These are phyloP conservation scores for Todiramphus saurophagus DNA, from an alignment of 2,113 vertebrate genomes.

Conservation along the genomic window DNA sequence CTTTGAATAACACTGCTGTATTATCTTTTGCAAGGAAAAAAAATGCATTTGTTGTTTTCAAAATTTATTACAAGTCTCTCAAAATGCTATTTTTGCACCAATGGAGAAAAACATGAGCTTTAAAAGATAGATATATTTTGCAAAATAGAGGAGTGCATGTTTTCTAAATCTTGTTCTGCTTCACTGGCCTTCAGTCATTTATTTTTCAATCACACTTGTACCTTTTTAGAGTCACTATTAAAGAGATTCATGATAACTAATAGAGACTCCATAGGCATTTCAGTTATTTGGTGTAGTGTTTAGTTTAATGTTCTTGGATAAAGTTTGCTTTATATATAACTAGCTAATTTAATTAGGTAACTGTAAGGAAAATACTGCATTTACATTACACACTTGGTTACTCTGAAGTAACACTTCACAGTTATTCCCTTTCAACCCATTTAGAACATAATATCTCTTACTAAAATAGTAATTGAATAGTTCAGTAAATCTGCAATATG, in stretches of 20 bases:
- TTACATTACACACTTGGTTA: not conserved
- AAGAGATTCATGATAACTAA: not conserved
- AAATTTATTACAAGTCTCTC: not conserved
- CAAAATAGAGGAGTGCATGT: not conserved
- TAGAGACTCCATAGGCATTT: accelerated
- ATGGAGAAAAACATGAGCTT: not conserved
- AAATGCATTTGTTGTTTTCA: not conserved
- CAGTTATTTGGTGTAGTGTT: not conserved
- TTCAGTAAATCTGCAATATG: not conserved
- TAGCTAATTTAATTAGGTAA: not conserved
- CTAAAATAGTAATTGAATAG: not conserved
- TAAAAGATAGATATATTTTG: not conserved
- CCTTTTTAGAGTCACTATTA: not conserved
- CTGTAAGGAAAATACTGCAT: not conserved
- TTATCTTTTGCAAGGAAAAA: not conserved
- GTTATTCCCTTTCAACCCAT: not conserved
- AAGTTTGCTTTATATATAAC: not conserved
- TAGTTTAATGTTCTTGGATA: not conserved
- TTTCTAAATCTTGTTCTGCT: not conserved
- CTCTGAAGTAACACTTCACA: not conserved
- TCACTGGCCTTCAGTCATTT: not conserved
- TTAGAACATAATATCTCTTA: not conserved
- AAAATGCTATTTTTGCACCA: not conserved
- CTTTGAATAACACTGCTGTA: not conserved
- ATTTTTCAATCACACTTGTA: conserved; percentile 13